phyloP scores from a whole-genome alignment of 2,888 invertebrate genomes.

The Melinaea menophilus region DNA sequence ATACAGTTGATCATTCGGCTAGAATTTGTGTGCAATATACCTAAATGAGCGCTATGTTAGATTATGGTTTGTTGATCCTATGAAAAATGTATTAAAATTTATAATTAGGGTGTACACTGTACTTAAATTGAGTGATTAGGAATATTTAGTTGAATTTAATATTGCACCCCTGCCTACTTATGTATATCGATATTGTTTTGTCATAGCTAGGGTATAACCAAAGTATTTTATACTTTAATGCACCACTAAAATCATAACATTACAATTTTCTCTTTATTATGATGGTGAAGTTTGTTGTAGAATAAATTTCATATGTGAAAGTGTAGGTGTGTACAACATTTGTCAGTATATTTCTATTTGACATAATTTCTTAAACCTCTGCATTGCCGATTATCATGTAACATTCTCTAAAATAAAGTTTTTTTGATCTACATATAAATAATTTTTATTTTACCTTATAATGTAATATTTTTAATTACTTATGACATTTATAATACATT shows the following conservation, averaged over 20 bases:
- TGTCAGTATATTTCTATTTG: slow-evolving; percentile 72
- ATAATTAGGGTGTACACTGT: slow-evolving; percentile 44
- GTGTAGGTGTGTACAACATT: slow-evolving; percentile 70
- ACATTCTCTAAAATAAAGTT: slow-evolving; percentile 78
- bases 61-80: slow-evolving; percentile 45
- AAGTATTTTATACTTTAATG: slow-evolving; percentile 55
- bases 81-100: slow-evolving; percentile 45
- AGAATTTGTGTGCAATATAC: slow-evolving; percentile 40
- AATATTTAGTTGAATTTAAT: slow-evolving; percentile 53
- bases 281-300: slow-evolving; percentile 66
- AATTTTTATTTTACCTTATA: slow-evolving; percentile 17
- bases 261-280: slow-evolving; percentile 59
- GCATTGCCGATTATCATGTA: slow-evolving; percentile 78
- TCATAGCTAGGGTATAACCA: slow-evolving; percentile 48
- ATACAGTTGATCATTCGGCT: slow-evolving; percentile 52
- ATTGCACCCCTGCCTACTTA: slow-evolving; percentile 58
- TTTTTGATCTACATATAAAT: slow-evolving; percentile 68
- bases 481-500: background rate
- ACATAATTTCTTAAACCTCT: slow-evolving; percentile 73
- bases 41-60: slow-evolving; percentile 41
- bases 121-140: slow-evolving; percentile 47
- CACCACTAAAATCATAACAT: slow-evolving; percentile 56
- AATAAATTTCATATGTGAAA: slow-evolving; percentile 67
- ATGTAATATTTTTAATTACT: background rate
- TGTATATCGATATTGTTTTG: slow-evolving; percentile 54